Conservation (phyloP, 2,888 invertebrate genomes). For the Philonicus albiceps region DNA sequence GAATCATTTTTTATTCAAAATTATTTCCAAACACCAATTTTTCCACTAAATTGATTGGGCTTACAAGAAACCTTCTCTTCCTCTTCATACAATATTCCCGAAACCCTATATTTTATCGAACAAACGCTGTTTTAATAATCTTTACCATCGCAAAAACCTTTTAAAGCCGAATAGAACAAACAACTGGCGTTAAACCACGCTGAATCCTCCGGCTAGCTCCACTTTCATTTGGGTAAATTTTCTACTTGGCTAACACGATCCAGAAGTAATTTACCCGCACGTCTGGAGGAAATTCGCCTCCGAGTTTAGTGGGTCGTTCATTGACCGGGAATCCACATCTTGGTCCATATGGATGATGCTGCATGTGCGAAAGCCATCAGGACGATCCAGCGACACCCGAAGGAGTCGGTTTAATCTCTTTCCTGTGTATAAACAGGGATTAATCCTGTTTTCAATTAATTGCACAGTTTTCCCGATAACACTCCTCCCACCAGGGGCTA, state of each 20-base stretch:
- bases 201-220: background rate
- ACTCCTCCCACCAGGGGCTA: background rate
- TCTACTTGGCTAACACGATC: background rate
- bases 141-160: background rate
- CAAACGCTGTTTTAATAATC: background rate
- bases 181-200: background rate
- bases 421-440: background rate
- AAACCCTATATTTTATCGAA: background rate
- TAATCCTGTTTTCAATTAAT: conserved; percentile 5
- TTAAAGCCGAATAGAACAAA: background rate
- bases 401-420: background rate
- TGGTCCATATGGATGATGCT: background rate
- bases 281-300: background rate
- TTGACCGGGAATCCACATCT: background rate
- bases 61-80: background rate
- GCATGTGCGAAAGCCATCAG: background rate
- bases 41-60: background rate
- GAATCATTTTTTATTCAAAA: background rate
- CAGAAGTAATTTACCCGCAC: background rate
- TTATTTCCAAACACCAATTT: background rate
- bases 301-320: background rate
- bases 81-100: background rate
- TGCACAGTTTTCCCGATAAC: background rate
- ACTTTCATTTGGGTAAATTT: background rate
- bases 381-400: background rate